Percentiles rank a stretch among this genome's conserved stretches.
Conservation (phyloP, 2,797 vertebrate species). For the Sebastes nivosus region DNA sequence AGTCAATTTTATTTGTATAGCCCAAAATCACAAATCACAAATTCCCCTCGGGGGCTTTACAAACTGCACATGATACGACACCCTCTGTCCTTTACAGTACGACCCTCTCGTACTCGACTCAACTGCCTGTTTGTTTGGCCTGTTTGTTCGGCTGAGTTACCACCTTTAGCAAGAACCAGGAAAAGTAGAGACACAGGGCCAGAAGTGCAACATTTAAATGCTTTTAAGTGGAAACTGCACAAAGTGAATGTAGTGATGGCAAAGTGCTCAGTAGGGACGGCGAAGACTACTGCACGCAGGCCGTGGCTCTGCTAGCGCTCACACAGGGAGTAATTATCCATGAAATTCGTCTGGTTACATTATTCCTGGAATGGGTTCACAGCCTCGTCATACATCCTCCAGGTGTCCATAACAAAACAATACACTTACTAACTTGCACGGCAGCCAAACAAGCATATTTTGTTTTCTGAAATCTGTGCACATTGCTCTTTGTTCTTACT, state of each 20-base stretch:
- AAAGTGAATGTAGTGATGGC: background rate
- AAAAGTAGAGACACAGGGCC: background rate
- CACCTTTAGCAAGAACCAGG: background rate
- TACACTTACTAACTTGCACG: slow-evolving; percentile 10
- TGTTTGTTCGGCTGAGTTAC: background rate
- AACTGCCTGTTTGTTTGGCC: no score
- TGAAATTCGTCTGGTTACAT: slow-evolving; percentile 50
- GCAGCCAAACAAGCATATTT: slow-evolving; percentile 39
- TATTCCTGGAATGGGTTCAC: slow-evolving; percentile 66
- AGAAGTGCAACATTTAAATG: slow-evolving; percentile 13
- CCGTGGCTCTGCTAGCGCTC: slow-evolving; percentile 25
- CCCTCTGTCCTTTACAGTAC: no score
- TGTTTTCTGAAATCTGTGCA: slow-evolving; percentile 5
- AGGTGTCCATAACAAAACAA: slow-evolving; percentile 56
- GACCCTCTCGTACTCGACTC: no score
- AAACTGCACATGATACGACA: no score
- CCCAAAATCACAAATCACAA: no score
- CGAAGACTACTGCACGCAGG: slow-evolving; percentile 4
- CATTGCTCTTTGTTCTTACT: background rate
- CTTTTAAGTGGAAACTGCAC: background rate
- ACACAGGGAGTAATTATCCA: slow-evolving; percentile 70
- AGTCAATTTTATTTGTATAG: no score
- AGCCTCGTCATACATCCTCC: slow-evolving; percentile 42
- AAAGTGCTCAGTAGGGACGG: slow-evolving; percentile 18
- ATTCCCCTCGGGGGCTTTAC: no score